These are phyloP conservation scores for Aplocera efformata DNA, from an alignment of 2,888 invertebrate species.

Conservation along the genomic window DNA sequence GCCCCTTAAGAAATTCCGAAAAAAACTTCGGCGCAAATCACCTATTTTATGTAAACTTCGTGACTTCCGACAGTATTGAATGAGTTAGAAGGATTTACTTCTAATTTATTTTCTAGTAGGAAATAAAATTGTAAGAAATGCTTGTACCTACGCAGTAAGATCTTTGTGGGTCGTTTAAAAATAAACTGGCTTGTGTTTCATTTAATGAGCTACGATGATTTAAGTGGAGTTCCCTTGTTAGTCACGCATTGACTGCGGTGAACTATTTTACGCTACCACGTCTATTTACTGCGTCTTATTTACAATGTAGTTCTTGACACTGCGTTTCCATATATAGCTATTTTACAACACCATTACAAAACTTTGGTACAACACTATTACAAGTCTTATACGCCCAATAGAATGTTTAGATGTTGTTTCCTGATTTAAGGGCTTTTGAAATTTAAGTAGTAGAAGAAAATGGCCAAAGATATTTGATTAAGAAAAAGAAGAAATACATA, in stretches of 20 bases:
- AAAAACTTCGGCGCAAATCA: constrained; percentile 74
- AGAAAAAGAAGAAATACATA: too few relatives aligned
- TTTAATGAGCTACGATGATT: constrained; percentile 50
- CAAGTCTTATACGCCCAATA: too few relatives aligned
- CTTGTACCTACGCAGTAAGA: constrained; percentile 51
- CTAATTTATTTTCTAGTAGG: constrained; percentile 50
- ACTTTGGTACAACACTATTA: too few relatives aligned
- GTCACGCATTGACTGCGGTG: constrained; percentile 32
- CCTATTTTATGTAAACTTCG: constrained; percentile 80
- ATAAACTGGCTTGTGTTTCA: constrained; percentile 45
- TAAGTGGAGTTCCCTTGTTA: constrained; percentile 53
- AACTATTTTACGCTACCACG: constrained; percentile 13
- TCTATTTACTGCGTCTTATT: neutral
- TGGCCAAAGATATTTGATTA: too few relatives aligned
- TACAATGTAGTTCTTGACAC: constrained; percentile 9
- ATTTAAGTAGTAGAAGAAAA: too few relatives aligned
- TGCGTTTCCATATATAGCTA: too few relatives aligned
- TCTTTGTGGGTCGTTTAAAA: constrained; percentile 54
- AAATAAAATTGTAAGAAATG: constrained; percentile 40
- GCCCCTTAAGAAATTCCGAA: constrained; percentile 47
- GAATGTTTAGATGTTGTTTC: too few relatives aligned
- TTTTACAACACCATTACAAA: too few relatives aligned
- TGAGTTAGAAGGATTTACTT: constrained; percentile 78
- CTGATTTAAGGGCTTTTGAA: too few relatives aligned
- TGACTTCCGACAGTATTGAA: constrained; percentile 77